phyloP scores from a whole-genome alignment of 2,888 invertebrate species.

The Dendrolimus pini region DNA sequence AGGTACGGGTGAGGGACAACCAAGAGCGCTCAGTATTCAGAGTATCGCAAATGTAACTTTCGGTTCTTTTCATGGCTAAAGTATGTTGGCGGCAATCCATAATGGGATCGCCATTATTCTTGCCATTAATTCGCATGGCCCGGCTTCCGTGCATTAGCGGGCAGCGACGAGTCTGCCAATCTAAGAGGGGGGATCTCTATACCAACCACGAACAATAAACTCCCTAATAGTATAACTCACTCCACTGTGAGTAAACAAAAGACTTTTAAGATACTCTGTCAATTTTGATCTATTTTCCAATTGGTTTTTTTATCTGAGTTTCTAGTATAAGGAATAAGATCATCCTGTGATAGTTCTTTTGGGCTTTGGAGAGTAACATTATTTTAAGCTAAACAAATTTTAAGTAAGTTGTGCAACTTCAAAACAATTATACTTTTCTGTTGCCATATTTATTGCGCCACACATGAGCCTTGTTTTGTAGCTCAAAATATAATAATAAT shows the following conservation, averaged over 20 bases:
- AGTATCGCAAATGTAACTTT: conserved; percentile 77
- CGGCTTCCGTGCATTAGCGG: conserved; percentile 75
- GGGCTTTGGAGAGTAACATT: too few relatives aligned
- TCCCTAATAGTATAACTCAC: not conserved
- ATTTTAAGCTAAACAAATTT: too few relatives aligned
- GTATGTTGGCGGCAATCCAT: conserved; percentile 78
- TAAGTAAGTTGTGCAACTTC: too few relatives aligned
- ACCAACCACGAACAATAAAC: conserved; percentile 25
- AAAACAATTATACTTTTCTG: too few relatives aligned
- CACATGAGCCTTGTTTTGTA: too few relatives aligned
- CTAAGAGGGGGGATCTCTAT: conserved; percentile 36
- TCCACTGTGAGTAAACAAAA: conserved; percentile 6
- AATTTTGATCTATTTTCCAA: not conserved
- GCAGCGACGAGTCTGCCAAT: conserved; percentile 64
- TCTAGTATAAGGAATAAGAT: too few relatives aligned
- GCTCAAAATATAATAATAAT: too few relatives aligned
- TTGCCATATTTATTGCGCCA: too few relatives aligned
- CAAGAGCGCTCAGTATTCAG: conserved; percentile 73
- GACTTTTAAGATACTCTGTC: conserved; percentile 6
- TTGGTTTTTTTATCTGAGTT: too few relatives aligned
- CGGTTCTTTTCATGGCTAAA: conserved; percentile 77
- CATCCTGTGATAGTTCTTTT: too few relatives aligned
- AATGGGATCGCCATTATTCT: conserved; percentile 78
- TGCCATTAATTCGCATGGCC: conserved; percentile 75
- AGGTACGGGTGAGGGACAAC: conserved; percentile 38